Percentiles rank a stretch among this genome's conserved stretches.
Evolutionary conservation across 2,888 invertebrate species (phyloP).

Genomic region (Ophioninae sp.): DNA sequence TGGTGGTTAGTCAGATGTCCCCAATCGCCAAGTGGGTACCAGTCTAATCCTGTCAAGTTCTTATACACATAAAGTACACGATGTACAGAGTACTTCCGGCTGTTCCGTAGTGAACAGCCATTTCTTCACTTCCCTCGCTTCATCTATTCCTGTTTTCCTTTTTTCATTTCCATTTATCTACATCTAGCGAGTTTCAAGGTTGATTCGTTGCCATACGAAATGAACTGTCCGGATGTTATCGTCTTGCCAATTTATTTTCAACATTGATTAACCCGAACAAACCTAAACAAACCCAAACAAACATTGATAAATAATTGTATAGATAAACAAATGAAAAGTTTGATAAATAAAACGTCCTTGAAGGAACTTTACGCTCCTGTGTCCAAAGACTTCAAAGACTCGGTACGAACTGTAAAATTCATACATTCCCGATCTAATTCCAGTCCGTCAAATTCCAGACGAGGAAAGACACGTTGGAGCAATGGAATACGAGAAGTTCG

Average conservation of each 20-base stretch:
- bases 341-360: not conserved
- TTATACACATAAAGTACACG: conserved; percentile 18
- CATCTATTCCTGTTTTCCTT: conserved; percentile 10
- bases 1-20: conserved; percentile 31
- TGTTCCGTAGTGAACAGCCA: conserved; percentile 75
- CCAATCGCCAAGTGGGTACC: conserved; percentile 57
- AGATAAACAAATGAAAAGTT: no score
- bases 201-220: conserved; percentile 45
- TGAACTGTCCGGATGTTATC: no score
- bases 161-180: conserved; percentile 13
- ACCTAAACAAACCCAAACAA: no score
- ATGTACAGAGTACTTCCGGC: no score
- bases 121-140: conserved; percentile 63
- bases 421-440: not conserved
- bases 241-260: no score
- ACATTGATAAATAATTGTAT: no score
- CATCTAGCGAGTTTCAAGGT: conserved; percentile 43
- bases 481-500: conserved; percentile 67
- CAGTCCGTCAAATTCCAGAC: conserved; percentile 20
- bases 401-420: not conserved
- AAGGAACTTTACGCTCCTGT: not conserved
- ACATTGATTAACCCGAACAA: no score
- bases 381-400: not conserved
- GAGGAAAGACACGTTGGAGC: conserved; percentile 33
- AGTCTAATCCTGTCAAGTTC: conserved; percentile 37